Evolutionary conservation across 2,113 vertebrate species (phyloP).

Genomic region (Plestiodon gilberti): DNA sequence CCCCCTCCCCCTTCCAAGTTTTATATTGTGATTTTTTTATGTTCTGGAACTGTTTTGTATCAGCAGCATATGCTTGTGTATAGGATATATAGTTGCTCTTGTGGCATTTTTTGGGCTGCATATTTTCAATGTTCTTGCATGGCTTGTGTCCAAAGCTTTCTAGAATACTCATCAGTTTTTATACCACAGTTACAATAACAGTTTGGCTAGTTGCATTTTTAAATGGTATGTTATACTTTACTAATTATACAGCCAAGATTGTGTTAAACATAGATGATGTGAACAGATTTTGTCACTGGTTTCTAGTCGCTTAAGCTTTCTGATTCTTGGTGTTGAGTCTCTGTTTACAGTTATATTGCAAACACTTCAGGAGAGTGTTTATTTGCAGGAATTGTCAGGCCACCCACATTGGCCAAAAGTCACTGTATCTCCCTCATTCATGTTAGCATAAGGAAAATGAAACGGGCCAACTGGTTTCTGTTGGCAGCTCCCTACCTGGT

Average conservation of each 20-base stretch:
- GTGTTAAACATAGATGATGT: background rate
- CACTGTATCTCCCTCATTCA: background rate
- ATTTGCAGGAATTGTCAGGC: background rate
- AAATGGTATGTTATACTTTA: background rate
- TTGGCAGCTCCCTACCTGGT: background rate
- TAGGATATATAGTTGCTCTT: background rate
- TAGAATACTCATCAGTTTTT: background rate
- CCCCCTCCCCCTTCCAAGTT: background rate
- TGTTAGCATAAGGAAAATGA: background rate
- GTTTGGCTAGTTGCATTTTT: background rate
- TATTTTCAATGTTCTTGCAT: background rate
- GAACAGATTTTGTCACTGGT: background rate
- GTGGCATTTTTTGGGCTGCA: background rate
- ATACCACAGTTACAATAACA: background rate
- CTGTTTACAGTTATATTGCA: background rate
- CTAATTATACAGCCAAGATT: background rate
- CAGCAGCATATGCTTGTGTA: background rate
- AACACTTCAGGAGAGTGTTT: background rate
- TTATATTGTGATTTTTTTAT: background rate
- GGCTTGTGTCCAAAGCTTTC: background rate
- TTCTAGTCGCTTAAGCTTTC: background rate
- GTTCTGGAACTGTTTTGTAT: background rate
- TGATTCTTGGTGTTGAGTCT: background rate
- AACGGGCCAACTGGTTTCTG: background rate
- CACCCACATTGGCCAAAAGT: background rate